phyloP scores from a whole-genome alignment of 2,888 invertebrate genomes.

The Habroteleia sp. region DNA sequence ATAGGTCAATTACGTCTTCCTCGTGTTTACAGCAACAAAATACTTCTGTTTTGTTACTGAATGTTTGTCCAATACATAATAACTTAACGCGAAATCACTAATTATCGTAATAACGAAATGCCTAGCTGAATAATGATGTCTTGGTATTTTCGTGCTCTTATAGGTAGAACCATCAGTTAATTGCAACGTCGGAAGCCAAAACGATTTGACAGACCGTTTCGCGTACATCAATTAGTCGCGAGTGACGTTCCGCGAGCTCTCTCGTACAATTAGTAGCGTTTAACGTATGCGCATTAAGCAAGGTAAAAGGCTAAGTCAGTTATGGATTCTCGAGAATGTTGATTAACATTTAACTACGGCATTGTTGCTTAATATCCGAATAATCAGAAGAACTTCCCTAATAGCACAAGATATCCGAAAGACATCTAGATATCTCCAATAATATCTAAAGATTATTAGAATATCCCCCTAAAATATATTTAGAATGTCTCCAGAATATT shows the following conservation, averaged over 20 bases:
- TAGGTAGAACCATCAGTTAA: slow-evolving; percentile 56
- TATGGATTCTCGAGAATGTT: slow-evolving; percentile 42
- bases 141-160: slow-evolving; percentile 57
- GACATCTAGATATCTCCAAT: too few species aligned
- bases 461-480: too few species aligned
- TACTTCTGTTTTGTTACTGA: slow-evolving; percentile 38
- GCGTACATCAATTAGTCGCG: slow-evolving; percentile 60
- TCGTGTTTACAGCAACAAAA: slow-evolving; percentile 6
- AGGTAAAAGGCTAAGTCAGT: slow-evolving; percentile 50
- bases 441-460: too few species aligned
- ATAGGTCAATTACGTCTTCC: slow-evolving; percentile 19
- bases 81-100: slow-evolving; percentile 50
- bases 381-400: too few species aligned
- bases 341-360: slow-evolving; percentile 27
- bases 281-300: slow-evolving; percentile 36
- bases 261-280: slow-evolving; percentile 58
- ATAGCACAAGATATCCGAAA: too few species aligned
- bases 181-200: slow-evolving; percentile 61
- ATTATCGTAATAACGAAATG: slow-evolving; percentile 56
- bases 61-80: slow-evolving; percentile 51
- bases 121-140: slow-evolving; percentile 59
- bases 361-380: slow-evolving; percentile 5
- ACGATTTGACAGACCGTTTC: slow-evolving; percentile 62
- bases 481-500: too few species aligned
- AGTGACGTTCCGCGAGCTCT: slow-evolving; percentile 61